Percentiles rank a stretch among this genome's conserved stretches.
Evolutionary conservation across 2,113 vertebrate genomes (phyloP).

Genomic region (Tonatia bakeri): DNA sequence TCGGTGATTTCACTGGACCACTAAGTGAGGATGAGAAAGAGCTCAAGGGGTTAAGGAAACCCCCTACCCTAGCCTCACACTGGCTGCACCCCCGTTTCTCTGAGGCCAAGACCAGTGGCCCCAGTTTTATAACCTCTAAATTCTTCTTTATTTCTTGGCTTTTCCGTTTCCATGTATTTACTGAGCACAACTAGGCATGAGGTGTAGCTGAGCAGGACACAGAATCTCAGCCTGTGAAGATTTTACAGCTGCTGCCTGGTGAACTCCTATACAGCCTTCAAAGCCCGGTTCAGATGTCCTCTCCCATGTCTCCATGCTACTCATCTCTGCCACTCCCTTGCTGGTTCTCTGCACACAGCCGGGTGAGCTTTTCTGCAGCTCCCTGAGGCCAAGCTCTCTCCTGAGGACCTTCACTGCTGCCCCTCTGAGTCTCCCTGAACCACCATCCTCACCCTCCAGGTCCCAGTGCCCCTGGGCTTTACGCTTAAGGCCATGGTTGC

Average conservation of each 20-base stretch:
- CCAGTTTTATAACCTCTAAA: not conserved
- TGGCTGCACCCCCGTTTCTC: not conserved
- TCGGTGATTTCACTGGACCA: not conserved
- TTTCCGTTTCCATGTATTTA: not conserved
- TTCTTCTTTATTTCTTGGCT: not conserved
- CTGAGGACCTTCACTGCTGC: not conserved
- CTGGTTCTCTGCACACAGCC: not conserved
- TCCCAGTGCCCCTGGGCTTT: too few species aligned
- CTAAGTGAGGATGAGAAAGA: not conserved
- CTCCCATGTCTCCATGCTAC: not conserved
- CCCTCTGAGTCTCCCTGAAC: not conserved
- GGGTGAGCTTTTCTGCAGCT: not conserved
- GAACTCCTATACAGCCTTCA: conserved; percentile 4
- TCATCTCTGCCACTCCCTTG: not conserved
- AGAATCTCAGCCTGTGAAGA: not conserved
- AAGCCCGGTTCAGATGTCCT: not conserved
- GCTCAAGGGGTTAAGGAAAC: not conserved
- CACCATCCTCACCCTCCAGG: not conserved
- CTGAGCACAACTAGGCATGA: not conserved
- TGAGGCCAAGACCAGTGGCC: not conserved
- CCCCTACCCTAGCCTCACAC: not conserved
- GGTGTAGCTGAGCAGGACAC: not conserved
- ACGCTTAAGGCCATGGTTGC: not conserved
- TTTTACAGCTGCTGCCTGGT: not conserved
- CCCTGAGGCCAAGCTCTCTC: not conserved